Base-by-base conservation (phyloP, 2,797 vertebrate species). In the Muraenolepis orangiensis region DNA sequence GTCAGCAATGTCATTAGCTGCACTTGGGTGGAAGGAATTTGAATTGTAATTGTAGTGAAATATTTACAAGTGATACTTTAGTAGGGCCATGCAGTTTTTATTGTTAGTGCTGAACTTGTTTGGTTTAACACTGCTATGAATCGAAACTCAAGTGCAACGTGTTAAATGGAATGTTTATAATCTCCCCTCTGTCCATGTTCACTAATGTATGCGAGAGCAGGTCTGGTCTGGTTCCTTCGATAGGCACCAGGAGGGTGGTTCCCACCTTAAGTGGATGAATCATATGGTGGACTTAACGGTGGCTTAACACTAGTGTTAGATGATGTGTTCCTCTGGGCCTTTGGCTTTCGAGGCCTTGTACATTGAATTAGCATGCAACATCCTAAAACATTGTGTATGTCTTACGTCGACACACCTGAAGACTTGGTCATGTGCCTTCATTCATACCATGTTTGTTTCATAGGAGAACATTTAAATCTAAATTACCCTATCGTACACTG, bases 201-300 rank as follows among this genome's bases (percentile, higher is more conserved):
- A 51, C 36, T 74, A 73, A 80, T 74, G 74, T 72, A 11, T n/a
- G 23, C 79, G 31, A 34, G 74, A 68, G 67, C 78, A 72, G 66
- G 42, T 75, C 67, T 72, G 29, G 76, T 77, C 72, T 69, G 23
- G 72, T 51, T 69, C 32, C 76, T 73, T 13, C 66, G 76, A 57
- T 69, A 61, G 64, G 23, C 64, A 66, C 38, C 51, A 30, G 64
- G 8, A 69, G 32, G 23, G 34, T 61, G 57, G 57, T 26, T 23
- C 57, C 20, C 57, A 26, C 8, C 10, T 26, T 11, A 23, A 57
- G 18, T 57, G 46, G 23, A 57, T 57, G 51, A n/a, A 7, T 57
- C 51, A 46, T 46, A n/a, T 57, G 51, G 51, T 51, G 46, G 46
- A 51, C 46, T 51, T 57, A 23, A 57, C 51, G 8, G n/a, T 57